Evolutionary conservation across 1,140 invertebrate species (phyloP).

Genomic region (Drosophila biarmipes): DNA sequence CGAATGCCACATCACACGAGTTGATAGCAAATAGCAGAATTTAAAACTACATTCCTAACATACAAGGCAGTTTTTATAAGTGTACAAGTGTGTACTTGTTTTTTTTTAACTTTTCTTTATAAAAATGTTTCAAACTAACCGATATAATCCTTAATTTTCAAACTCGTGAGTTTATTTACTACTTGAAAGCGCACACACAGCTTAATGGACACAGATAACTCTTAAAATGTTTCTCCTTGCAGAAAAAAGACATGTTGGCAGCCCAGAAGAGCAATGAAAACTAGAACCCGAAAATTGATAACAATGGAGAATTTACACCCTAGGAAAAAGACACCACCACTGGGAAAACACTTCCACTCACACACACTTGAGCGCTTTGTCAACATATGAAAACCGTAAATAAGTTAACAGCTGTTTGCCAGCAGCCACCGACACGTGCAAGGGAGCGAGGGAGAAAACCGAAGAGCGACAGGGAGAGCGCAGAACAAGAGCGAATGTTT

Average conservation of each 20-base stretch:
- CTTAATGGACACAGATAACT: not conserved
- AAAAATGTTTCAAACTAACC: too few species aligned
- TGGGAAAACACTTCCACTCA: conserved; percentile 9
- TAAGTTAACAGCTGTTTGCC: conserved; percentile 78
- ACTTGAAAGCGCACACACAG: not conserved
- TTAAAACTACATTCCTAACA: not conserved
- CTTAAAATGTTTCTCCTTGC: not conserved
- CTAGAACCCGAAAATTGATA: conserved; percentile 25
- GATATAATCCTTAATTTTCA: too few species aligned
- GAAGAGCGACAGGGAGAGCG: conserved; percentile 17
- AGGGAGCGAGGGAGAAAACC: conserved; percentile 26
- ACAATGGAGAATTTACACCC: conserved; percentile 27
- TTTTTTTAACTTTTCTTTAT: too few species aligned
- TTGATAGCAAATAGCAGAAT: conserved; percentile 5
- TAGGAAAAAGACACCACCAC: conserved; percentile 34
- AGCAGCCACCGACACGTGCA: conserved; percentile 75
- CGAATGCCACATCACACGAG: conserved; percentile 3
- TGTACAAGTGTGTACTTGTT: too few species aligned
- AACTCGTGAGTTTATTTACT: not conserved
- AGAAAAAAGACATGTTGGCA: conserved; percentile 10
- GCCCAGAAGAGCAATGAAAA: conserved; percentile 11
- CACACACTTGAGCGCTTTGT: conserved; percentile 43
- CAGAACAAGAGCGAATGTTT: conserved; percentile 56
- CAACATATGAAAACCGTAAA: conserved; percentile 79
- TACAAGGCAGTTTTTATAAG: not conserved